Percentiles rank a stretch among this genome's conserved stretches.
These are phyloP conservation scores for Pseudorhiza aurosa DNA, from an alignment of 30 jellyfish, hydroid and myxozoan genomes.

Conservation along the genomic window DNA sequence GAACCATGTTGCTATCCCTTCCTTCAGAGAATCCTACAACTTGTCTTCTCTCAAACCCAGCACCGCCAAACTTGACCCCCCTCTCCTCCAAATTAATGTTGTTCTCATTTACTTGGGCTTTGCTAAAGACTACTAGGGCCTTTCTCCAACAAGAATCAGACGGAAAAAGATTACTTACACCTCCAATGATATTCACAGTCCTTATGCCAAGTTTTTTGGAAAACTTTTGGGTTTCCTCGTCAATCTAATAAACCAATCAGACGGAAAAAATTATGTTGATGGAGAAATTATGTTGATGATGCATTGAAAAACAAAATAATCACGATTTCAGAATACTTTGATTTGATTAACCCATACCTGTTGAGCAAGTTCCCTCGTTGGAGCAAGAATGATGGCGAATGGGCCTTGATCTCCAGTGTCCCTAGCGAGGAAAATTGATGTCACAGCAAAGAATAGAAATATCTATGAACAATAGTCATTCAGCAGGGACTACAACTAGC, in stretches of 20 bases:
- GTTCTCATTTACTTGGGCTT: too few species aligned
- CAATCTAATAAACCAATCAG: conserved; percentile 61
- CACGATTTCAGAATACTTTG: not conserved
- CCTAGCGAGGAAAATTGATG: not conserved
- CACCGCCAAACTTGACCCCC: too few species aligned
- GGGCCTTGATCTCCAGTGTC: conserved; percentile 96
- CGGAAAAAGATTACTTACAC: conserved; percentile 65
- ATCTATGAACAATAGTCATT: not conserved
- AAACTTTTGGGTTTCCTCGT: conserved; percentile 92
- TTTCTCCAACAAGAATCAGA: too few species aligned
- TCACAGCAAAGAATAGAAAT: not conserved
- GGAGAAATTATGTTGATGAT: not conserved
- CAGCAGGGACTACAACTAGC: not conserved
- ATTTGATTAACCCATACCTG: conserved; percentile 69
- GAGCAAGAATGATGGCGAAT: conserved; percentile 97
- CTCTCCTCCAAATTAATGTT: too few species aligned
- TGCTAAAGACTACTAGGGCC: too few species aligned
- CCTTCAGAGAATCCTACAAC: too few species aligned
- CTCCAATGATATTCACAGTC: conserved; percentile 96
- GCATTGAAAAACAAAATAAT: not conserved
- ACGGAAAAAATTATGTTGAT: not conserved
- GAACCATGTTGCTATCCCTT: too few species aligned
- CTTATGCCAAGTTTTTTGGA: conserved; percentile 91
- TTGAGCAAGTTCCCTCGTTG: conserved; percentile 98
- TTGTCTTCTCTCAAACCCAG: too few species aligned